Evolutionary conservation across 2,113 vertebrate genomes (phyloP), one percentile per base, ranked within the genome.

Genomic region (Neoarius graeffei): DNA sequence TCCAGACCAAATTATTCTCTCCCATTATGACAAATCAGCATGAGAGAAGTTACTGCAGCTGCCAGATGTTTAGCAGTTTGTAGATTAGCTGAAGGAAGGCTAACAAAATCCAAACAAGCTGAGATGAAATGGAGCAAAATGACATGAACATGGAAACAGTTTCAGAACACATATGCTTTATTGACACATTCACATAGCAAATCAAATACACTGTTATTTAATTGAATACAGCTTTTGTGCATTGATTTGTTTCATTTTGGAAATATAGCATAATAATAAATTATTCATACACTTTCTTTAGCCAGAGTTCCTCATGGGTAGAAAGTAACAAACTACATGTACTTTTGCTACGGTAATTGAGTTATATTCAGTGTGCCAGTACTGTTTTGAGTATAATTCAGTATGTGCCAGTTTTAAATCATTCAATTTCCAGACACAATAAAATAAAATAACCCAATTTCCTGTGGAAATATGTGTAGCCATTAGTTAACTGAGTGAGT

Each of bases 1-100:
- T 5, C 10, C n/a, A 56, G 60, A 64, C 74, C 20, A 56, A 35
- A 54, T 30, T 52, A 81, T 23, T 80, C 54, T 87, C 73, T 56
- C n/a, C 19, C 11, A 19, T 54, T 83, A 50, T 52, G 20, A 52
- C 54, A 83, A 59, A 73, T 83, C 67, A 82, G 77, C 15, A 57
- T 50, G 86, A 59, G 85, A 71, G 77, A 54, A n/a, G 52, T 42
- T 81, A 4, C 76, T 67, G 66, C 67, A 56, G 83, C 50, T 69
- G 85, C 59, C 60, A 67, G 59, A 42, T 59, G 64, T 73, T 82
- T 73, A 83, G 86, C 50, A 57, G 80, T 83, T 87, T 48, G 80
- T 42, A 42, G 30, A 56, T 50, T 10, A 82, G 64, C 79, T 73
- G 35, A 62, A 20, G 56, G 74, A 83, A 25, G 15, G 8, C 56